Evolutionary conservation across 2,888 invertebrate genomes (phyloP), one percentile per base, ranked within the genome.

Genomic region (Argyresthia goedartella): DNA sequence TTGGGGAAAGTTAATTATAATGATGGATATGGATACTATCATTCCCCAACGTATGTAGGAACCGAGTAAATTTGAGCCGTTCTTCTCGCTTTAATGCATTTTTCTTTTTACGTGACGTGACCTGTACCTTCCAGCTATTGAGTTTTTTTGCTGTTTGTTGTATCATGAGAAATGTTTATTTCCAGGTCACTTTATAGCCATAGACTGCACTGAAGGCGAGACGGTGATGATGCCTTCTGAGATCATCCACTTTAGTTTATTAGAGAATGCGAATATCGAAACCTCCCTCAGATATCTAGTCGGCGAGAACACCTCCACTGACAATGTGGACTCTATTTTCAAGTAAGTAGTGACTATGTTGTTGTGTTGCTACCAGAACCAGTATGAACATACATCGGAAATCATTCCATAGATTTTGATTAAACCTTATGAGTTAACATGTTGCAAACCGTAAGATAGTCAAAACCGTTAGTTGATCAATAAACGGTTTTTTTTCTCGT

Each of bases 161-260:
- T 25, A 25, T 25, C 25, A 6, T 6, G 25, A 4, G 6, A 25
- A 25, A 25, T 25, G 25, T 33, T 11, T 53, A 2, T 11, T 62
- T 60, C 56, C 76, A 72, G 92, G 92, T 25, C 90, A 92, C 65
- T 88, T 92, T 53, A 74, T 93, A 56, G 91, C 92, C 10, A 88
- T 91, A 65, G 91, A 92, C 57, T 89, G 90, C 49, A 74, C 76
- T 0, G 91, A 91, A 54, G 92, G 92, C 0, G 93, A 93, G 64
- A 88, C 89, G 0, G 88, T 91, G 6, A 81, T 91, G 67, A 91
- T 93, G 56, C 93, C 94, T 0, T 61, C 87, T 0, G 90, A 92
- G 66, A 86, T 94, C 46, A 90, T 91, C 65, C 81, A 85, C 49
- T 90, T 88, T 73, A 91, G 92, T 60, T 82, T 90, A 45, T 68